phyloP scores from a whole-genome alignment of 53 echinoderm and acorn worm species.

The Crossaster papposus region DNA sequence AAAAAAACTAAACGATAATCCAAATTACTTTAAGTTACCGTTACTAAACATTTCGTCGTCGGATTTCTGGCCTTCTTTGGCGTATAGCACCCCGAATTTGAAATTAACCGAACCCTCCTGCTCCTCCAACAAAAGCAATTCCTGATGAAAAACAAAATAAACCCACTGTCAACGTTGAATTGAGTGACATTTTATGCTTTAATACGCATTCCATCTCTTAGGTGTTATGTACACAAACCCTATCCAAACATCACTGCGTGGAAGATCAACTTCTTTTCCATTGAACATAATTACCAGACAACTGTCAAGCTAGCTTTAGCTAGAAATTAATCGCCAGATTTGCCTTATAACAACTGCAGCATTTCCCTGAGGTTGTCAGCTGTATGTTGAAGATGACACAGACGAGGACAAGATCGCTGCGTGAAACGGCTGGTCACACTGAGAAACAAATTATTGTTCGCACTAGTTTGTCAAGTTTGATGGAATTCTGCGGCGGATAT shows the following conservation, averaged over 20 bases:
- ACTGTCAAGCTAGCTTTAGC: not conserved
- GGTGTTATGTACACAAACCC: not conserved
- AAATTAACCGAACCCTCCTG: slow-evolving; percentile 98
- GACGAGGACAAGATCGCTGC: too few relatives aligned
- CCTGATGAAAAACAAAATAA: slow-evolving; percentile 52
- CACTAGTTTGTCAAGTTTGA: not conserved
- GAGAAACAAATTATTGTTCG: too few relatives aligned
- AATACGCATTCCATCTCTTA: not conserved
- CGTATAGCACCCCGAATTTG: slow-evolving; percentile 96
- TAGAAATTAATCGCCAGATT: not conserved
- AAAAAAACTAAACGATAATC: not conserved
- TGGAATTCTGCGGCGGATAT: not conserved
- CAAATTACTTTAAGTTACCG: too few relatives aligned
- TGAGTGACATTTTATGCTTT: not conserved
- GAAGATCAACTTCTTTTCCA: not conserved
- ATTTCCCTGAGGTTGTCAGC: not conserved
- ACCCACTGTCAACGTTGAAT: not conserved
- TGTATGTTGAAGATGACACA: not conserved
- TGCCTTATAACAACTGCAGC: not conserved
- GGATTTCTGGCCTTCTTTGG: slow-evolving; percentile 80
- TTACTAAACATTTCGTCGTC: slow-evolving; percentile 99
- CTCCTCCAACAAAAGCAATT: slow-evolving; percentile 90
- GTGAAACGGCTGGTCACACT: too few relatives aligned
- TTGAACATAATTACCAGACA: not conserved
- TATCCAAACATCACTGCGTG: not conserved